Evolutionary conservation across 1,140 invertebrate genomes (phyloP).

Genomic region (Dysdera silvatica): DNA sequence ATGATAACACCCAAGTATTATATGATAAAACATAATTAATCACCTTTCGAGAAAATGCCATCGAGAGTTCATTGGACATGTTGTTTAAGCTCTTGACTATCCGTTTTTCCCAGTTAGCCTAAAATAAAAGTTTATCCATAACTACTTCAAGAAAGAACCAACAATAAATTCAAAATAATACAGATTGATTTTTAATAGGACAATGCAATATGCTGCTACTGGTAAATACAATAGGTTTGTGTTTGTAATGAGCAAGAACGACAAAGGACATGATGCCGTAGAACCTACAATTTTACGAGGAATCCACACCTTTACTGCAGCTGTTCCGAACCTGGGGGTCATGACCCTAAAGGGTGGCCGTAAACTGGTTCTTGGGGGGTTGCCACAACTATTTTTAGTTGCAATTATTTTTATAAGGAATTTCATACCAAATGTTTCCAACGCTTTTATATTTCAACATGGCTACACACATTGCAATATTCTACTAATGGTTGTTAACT

Average conservation of each 20-base stretch:
- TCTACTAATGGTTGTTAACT: too few relatives aligned
- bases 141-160: background rate
- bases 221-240: background rate
- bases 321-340: background rate
- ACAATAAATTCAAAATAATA: background rate
- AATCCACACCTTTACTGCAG: background rate
- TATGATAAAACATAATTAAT: background rate
- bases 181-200: background rate
- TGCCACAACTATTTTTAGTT: too few relatives aligned
- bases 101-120: slow-evolving; percentile 82
- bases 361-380: too few relatives aligned
- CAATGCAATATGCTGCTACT: background rate
- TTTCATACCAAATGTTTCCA: too few relatives aligned
- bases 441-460: too few relatives aligned
- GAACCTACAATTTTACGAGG: background rate
- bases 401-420: too few relatives aligned
- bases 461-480: too few relatives aligned
- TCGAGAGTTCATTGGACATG: slow-evolving; percentile 80
- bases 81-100: slow-evolving; percentile 91
- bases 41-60: slow-evolving; percentile 45
- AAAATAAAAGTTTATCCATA: slow-evolving; percentile 2
- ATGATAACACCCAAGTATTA: background rate
- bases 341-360: too few relatives aligned
- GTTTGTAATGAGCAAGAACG: background rate
- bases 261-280: background rate